Evolutionary conservation across 2,797 vertebrate species (phyloP), one percentile per base, ranked within the genome.

Genomic region (Rhabdophis nuchalis): DNA sequence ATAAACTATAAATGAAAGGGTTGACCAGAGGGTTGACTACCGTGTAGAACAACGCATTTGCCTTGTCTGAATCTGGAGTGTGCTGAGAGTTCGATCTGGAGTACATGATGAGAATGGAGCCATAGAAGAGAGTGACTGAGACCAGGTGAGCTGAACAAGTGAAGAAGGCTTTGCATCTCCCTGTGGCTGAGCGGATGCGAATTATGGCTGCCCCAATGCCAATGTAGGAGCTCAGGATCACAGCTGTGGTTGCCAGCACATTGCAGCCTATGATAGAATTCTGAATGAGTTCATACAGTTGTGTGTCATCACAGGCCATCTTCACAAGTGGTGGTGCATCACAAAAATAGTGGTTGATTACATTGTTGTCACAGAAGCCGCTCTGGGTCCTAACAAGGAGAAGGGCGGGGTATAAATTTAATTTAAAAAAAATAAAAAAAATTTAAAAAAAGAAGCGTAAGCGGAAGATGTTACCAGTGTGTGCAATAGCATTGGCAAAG

Each of bases 331-430:
- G 94, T 36, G 94, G 92, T 2, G 5, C 94, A 92, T 96, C 94
- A 77, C 95, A 96, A 60, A 96, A 95, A 82, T 95, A 96, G 16
- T 96, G 93, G 32, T 96, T 92, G 52, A 96, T 96, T 16, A 93
- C 53, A 50, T 95, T 96, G 32, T 93, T 90, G 41, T 94, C 95
- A 93, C 95, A 96, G 87, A 96, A n/a, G n/a, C n/a, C n/a, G n/a
- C n/a, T n/a, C n/a, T n/a, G n/a, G n/a, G n/a, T n/a, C n/a, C n/a
- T n/a, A n/a, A n/a, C n/a, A n/a, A n/a, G n/a, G n/a, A n/a, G n/a
- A n/a, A n/a, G n/a, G n/a, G n/a, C n/a, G n/a, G n/a, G n/a, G n/a
- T n/a, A n/a, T n/a, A n/a, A n/a, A n/a, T n/a, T n/a, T n/a, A n/a
- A n/a, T n/a, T n/a, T n/a, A n/a, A n/a, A n/a, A n/a, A n/a, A n/a